Conservation (phyloP, 2,888 invertebrate genomes). For the Beris chalybata region DNA sequence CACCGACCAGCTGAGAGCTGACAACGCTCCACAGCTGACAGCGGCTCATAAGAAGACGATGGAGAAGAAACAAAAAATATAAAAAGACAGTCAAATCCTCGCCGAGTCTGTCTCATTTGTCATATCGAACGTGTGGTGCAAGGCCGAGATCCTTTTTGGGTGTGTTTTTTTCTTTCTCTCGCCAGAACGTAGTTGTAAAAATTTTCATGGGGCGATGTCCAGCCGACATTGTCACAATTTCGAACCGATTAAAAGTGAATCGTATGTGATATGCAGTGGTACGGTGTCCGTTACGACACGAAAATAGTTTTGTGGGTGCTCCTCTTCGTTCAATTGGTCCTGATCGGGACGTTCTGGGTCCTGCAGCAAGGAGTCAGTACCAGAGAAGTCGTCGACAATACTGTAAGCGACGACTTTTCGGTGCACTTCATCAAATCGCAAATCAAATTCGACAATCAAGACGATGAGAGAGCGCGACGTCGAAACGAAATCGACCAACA, state of each 20-base stretch:
- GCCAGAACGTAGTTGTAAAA: constrained; percentile 5
- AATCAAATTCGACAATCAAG: constrained; percentile 7
- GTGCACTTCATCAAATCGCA: constrained; percentile 23
- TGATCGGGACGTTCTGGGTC: constrained; percentile 52
- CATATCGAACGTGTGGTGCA: no score
- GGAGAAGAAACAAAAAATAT: no score
- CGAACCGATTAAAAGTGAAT: constrained; percentile 16
- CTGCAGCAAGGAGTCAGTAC: constrained; percentile 43
- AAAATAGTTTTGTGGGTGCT: constrained; percentile 51
- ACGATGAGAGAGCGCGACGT: not conserved
- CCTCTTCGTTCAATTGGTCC: constrained; percentile 49
- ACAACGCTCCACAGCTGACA: no score
- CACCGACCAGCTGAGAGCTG: no score
- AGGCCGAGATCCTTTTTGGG: constrained; percentile 26
- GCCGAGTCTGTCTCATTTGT: no score
- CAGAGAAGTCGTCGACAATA: constrained; percentile 1
- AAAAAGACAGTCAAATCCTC: no score
- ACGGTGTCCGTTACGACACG: constrained; percentile 42
- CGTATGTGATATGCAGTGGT: constrained; percentile 38
- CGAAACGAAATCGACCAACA: not conserved
- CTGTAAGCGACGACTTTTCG: constrained; percentile 7
- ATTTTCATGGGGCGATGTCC: constrained; percentile 33
- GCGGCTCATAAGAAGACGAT: no score
- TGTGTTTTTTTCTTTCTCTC: constrained; percentile 33
- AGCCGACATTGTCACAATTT: constrained; percentile 24